Evolutionary conservation across 2,888 invertebrate species (phyloP).

Genomic region (Lepidochrysops patricia): DNA sequence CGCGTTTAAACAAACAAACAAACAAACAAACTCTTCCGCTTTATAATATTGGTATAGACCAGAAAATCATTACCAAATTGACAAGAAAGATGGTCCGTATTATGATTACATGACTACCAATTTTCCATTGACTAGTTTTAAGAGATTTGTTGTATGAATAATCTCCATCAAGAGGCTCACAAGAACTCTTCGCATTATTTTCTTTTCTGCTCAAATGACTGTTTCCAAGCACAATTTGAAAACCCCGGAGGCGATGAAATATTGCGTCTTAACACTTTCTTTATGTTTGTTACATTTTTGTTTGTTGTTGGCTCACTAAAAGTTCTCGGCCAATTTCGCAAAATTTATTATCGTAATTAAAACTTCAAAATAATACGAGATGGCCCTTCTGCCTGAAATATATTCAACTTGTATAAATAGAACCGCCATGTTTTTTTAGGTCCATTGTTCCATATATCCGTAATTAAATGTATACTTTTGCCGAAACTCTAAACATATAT

Average conservation of each 20-base stretch:
- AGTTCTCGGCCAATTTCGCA: not conserved
- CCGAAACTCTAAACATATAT: not conserved
- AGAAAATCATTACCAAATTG: no score
- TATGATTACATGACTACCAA: no score
- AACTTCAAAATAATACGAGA: slow-evolving; percentile 10
- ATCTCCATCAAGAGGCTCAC: no score
- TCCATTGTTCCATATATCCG: slow-evolving; percentile 2
- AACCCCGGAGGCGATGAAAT: not conserved
- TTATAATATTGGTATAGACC: no score
- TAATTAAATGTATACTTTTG: slow-evolving; percentile 1
- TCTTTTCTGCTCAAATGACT: not conserved
- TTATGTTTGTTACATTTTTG: slow-evolving; percentile 8
- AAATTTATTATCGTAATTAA: slow-evolving; percentile 12
- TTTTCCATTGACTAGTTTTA: no score
- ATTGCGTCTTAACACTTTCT: not conserved
- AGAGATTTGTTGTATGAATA: no score
- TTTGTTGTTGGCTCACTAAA: not conserved
- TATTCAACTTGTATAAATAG: slow-evolving; percentile 1
- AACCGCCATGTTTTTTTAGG: not conserved
- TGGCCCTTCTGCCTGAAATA: not conserved
- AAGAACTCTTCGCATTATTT: no score
- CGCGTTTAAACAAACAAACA: no score
- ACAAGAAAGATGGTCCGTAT: no score
- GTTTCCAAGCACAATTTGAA: not conserved
- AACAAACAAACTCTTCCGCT: no score